Conservation (phyloP, 2,113 vertebrate species). For the Lophius piscatorius region DNA sequence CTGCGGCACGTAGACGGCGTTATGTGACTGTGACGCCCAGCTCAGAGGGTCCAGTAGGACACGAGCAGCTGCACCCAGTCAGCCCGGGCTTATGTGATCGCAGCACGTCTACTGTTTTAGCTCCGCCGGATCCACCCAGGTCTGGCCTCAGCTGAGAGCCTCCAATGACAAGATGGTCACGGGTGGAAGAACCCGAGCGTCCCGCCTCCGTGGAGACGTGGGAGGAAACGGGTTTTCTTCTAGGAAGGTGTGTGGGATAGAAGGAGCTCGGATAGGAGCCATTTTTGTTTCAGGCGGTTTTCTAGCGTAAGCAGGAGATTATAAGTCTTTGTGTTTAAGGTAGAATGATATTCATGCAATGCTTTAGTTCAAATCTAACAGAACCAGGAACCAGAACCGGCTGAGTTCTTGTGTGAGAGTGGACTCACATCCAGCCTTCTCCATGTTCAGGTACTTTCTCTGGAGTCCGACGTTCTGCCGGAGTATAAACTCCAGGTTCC, state of each 20-base stretch:
- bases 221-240: slow-evolving; percentile 30
- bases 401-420: not conserved
- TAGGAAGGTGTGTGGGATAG: slow-evolving; percentile 46
- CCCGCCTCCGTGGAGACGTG: slow-evolving; percentile 17
- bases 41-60: slow-evolving; percentile 19
- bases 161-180: slow-evolving; percentile 43
- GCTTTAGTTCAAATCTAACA: too few relatives aligned
- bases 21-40: slow-evolving; percentile 15
- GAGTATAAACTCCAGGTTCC: slow-evolving; percentile 92
- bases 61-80: slow-evolving; percentile 6
- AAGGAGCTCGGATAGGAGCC: not conserved
- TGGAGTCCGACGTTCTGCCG: slow-evolving; percentile 91
- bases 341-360: too few relatives aligned
- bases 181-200: slow-evolving; percentile 40
- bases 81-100: not conserved
- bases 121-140: slow-evolving; percentile 1
- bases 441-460: slow-evolving; percentile 86
- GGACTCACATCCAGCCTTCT: slow-evolving; percentile 11
- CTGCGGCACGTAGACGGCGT: slow-evolving; percentile 28
- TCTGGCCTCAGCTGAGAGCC: slow-evolving; percentile 7
- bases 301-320: not conserved
- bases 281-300: not conserved
- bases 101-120: slow-evolving; percentile 7
- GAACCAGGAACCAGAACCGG: too few relatives aligned
- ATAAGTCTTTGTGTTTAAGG: too few relatives aligned